Evolutionary conservation across 1,140 invertebrate genomes (phyloP).

Genomic region (Hestina assimilis): DNA sequence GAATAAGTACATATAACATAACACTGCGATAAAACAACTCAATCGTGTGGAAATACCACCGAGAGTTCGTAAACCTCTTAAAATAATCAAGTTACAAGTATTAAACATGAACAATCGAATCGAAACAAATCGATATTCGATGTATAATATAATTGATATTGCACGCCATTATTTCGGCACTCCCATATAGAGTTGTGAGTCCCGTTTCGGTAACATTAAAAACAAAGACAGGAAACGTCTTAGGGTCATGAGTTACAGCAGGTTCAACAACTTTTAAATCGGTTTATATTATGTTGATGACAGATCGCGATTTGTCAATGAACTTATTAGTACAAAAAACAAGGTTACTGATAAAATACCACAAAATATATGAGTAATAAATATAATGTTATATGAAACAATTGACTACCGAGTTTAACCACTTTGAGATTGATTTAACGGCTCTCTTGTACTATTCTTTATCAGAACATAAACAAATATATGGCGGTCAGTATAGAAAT

Average conservation of each 20-base stretch:
- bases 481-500: too few species aligned
- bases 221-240: conserved; percentile 53
- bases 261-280: conserved; percentile 31
- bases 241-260: conserved; percentile 16
- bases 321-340: too few species aligned
- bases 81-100: conserved; percentile 13
- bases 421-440: too few species aligned
- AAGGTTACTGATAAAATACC: too few species aligned
- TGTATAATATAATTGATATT: conserved; percentile 25
- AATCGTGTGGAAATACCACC: neutral
- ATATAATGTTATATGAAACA: too few species aligned
- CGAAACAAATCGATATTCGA: neutral
- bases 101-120: conserved; percentile 13
- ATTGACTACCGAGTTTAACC: too few species aligned
- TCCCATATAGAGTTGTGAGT: conserved; percentile 17
- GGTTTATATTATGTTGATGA: neutral
- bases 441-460: too few species aligned
- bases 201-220: conserved; percentile 33
- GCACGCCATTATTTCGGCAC: conserved; percentile 22
- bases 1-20: neutral
- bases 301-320: neutral
- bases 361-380: too few species aligned
- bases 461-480: too few species aligned
- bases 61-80: conserved; percentile 4
- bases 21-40: neutral